Conservation (phyloP, 2,797 vertebrate genomes). For the Cossypha caffra region DNA sequence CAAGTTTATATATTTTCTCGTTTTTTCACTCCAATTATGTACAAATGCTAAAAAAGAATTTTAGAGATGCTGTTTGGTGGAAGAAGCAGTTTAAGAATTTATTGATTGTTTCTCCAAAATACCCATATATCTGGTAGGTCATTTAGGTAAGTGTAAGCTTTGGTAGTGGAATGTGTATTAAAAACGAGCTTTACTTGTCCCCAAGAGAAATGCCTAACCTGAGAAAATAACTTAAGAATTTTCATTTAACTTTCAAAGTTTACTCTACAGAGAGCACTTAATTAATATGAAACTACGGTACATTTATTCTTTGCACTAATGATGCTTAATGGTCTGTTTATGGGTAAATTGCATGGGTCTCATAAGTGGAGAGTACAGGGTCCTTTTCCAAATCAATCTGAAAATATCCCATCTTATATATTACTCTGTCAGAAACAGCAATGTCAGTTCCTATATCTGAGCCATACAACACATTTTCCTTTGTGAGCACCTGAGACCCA, state of each 20-base stretch:
- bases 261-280: conserved; percentile 68
- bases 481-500: background rate
- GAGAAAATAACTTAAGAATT: conserved; percentile 54
- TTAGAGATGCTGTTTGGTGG: background rate
- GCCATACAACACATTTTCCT: conserved; percentile 13
- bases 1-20: background rate
- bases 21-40: background rate
- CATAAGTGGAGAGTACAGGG: conserved; percentile 68
- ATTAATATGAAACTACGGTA: conserved; percentile 71
- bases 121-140: background rate
- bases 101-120: conserved; percentile 31
- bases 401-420: background rate
- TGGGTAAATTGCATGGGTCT: conserved; percentile 75
- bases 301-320: conserved; percentile 74
- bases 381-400: conserved; percentile 70
- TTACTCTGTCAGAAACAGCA: conserved; percentile 49
- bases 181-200: conserved; percentile 18
- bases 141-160: conserved; percentile 28
- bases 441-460: conserved; percentile 29
- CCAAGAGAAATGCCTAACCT: conserved; percentile 45
- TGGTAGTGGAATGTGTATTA: background rate
- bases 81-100: conserved; percentile 28
- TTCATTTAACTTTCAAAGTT: conserved; percentile 69
- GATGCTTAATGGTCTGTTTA: conserved; percentile 72
- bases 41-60: background rate